Evolutionary conservation across 2,797 vertebrate species (phyloP).

Genomic region (Falco cherrug): DNA sequence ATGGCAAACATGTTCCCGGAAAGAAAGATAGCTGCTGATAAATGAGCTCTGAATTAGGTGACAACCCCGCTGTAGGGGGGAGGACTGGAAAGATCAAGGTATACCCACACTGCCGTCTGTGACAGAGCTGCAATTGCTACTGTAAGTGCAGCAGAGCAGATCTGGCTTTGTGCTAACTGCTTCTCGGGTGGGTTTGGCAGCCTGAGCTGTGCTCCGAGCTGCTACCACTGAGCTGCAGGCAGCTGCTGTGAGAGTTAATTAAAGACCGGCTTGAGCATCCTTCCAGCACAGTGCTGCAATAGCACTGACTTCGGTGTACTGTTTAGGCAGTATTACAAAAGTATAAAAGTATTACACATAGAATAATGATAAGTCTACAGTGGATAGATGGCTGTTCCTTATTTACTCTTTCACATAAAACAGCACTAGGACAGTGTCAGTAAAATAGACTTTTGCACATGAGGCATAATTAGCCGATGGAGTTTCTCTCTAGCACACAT

Average conservation of each 20-base stretch:
- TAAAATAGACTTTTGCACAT: not conserved
- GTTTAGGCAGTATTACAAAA: not conserved
- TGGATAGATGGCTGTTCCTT: not conserved
- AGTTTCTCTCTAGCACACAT: not conserved
- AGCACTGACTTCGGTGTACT: not conserved
- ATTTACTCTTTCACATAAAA: not conserved
- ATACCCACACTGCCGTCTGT: not conserved
- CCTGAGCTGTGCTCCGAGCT: not conserved
- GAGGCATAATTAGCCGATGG: not conserved
- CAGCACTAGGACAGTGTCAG: not conserved
- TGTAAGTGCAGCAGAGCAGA: not conserved
- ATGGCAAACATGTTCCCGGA: not conserved
- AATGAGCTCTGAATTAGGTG: not conserved
- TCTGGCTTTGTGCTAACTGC: not conserved
- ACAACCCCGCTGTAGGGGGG: not conserved
- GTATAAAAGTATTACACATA: not conserved
- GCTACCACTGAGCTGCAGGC: not conserved
- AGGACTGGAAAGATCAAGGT: not conserved
- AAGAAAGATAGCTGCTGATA: not conserved
- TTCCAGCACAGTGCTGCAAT: not conserved
- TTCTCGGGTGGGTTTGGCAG: not conserved
- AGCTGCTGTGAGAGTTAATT: not conserved
- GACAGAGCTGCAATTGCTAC: not conserved
- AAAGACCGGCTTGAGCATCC: not conserved
- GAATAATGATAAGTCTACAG: not conserved